These are phyloP conservation scores for Drosophila paucipuncta DNA, from an alignment of 2,888 invertebrate species.

Conservation along the genomic window DNA sequence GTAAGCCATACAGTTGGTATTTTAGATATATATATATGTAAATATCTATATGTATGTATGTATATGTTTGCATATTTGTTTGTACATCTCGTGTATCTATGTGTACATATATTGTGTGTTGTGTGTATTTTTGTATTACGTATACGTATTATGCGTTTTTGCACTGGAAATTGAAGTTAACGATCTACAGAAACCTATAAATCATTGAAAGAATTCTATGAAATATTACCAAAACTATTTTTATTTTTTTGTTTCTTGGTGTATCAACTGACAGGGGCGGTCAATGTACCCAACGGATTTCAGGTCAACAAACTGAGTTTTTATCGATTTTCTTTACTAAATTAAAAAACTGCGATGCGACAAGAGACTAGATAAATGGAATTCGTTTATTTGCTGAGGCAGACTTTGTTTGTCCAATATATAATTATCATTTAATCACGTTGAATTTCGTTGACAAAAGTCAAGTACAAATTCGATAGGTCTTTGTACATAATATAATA, in stretches of 20 bases:
- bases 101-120: slow-evolving; percentile 26
- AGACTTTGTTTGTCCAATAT: neutral
- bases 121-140: slow-evolving; percentile 51
- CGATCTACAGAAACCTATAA: slow-evolving; percentile 19
- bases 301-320: neutral
- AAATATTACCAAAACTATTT: neutral
- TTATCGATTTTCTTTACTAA: slow-evolving; percentile 24
- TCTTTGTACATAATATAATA: neutral
- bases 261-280: neutral
- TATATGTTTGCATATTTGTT: slow-evolving; percentile 7
- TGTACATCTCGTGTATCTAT: slow-evolving; percentile 18
- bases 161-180: slow-evolving; percentile 55
- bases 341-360: too few relatives aligned
- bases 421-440: neutral
- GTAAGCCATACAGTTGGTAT: slow-evolving; percentile 20
- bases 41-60: slow-evolving; percentile 14
- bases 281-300: neutral
- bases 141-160: slow-evolving; percentile 55
- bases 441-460: neutral
- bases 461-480: neutral
- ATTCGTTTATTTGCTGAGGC: neutral
- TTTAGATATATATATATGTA: slow-evolving; percentile 25
- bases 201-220: slow-evolving; percentile 25
- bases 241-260: neutral
- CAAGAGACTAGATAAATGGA: neutral